Conservation (phyloP, 2,888 invertebrate genomes). For the Chorisops tibialis region DNA sequence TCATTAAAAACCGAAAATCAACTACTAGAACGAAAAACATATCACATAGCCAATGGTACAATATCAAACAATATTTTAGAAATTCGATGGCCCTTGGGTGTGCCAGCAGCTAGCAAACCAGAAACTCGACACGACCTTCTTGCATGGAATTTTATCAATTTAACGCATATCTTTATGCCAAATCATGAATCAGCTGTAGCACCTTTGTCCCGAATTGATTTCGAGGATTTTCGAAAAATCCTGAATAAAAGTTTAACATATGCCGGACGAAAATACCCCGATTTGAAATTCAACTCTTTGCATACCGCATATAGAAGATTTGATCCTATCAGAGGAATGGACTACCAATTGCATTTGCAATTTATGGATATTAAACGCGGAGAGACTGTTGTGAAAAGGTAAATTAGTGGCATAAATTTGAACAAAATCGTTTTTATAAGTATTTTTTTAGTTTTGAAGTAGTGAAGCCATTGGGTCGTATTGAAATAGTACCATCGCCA, state of each 20-base stretch:
- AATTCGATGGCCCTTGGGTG: conserved; percentile 73
- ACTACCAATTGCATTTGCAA: conserved; percentile 74
- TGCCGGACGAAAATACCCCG: conserved; percentile 55
- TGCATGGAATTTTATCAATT: conserved; percentile 83
- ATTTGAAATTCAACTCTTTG: conserved; percentile 57
- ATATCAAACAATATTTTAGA: conserved; percentile 56
- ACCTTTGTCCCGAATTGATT: conserved; percentile 62
- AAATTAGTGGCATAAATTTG: conserved; percentile 17
- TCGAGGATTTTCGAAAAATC: conserved; percentile 63
- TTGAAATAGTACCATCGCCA: conserved; percentile 86
- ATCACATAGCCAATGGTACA: conserved; percentile 52
- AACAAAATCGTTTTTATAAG: neutral
- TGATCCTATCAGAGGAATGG: conserved; percentile 81
- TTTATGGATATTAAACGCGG: conserved; percentile 55
- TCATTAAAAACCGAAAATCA: conserved; percentile 46
- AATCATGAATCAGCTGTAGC: conserved; percentile 73
- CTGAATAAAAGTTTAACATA: conserved; percentile 55
- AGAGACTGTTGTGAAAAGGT: conserved; percentile 56
- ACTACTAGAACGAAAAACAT: conserved; percentile 47
- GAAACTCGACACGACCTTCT: conserved; percentile 77
- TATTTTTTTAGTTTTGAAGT: conserved; percentile 63
- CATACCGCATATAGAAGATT: conserved; percentile 73
- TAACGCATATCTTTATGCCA: conserved; percentile 75
- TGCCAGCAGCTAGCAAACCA: conserved; percentile 63
- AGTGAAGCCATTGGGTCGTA: conserved; percentile 78